Evolutionary conservation across 2,888 invertebrate species (phyloP).

Genomic region (Cryptosula pallasiana): DNA sequence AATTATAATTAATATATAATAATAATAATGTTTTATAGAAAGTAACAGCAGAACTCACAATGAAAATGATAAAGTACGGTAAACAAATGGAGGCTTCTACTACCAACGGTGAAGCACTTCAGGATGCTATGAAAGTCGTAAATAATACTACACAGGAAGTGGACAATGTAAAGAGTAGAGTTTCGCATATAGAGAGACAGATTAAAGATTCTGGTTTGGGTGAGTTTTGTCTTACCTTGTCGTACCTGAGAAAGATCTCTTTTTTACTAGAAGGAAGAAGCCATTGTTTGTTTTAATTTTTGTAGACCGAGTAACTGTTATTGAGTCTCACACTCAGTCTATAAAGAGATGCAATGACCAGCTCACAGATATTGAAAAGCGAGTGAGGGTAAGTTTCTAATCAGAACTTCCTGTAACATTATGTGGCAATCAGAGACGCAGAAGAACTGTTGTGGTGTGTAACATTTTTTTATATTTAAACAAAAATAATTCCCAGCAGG

Average conservation of each 20-base stretch:
- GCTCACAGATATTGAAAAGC: background rate
- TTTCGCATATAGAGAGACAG: conserved; percentile 8
- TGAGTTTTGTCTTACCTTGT: no score
- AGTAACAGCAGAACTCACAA: background rate
- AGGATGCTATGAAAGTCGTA: conserved; percentile 5
- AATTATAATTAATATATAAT: no score
- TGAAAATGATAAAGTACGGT: background rate
- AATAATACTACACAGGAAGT: background rate
- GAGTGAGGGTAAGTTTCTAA: background rate
- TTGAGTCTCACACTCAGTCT: background rate
- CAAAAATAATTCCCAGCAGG: no score
- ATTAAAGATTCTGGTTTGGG: conserved; percentile 3
- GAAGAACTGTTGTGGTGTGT: no score
- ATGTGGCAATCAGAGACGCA: no score
- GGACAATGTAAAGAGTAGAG: background rate
- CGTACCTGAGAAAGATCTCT: no score
- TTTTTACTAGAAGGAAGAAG: no score
- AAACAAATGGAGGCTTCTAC: background rate
- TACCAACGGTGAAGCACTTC: background rate
- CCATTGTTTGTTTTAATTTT: no score
- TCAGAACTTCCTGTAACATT: background rate
- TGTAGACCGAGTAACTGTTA: conserved; percentile 19
- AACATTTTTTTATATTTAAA: no score
- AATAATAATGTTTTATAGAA: no score
- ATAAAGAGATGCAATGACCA: background rate